Conservation (phyloP, 2,888 invertebrate genomes). For the Frankliniella intonsa region DNA sequence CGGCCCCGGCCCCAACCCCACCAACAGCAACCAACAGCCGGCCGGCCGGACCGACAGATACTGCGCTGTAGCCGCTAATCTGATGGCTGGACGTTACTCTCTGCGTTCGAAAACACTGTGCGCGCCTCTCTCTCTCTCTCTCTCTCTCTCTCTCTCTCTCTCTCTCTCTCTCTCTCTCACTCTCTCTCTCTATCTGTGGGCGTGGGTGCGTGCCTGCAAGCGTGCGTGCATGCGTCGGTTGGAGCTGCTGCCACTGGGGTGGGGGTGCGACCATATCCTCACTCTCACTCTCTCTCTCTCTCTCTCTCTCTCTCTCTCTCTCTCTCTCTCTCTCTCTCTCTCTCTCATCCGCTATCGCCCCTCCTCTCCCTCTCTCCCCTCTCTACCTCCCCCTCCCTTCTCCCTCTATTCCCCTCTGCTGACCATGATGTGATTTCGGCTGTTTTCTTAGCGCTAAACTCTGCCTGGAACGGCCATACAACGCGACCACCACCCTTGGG, state of each 20-base stretch:
- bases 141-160: too few relatives aligned
- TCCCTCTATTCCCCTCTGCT: neutral
- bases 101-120: too few relatives aligned
- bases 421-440: conserved; percentile 24
- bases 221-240: too few relatives aligned
- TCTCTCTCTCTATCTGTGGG: too few relatives aligned
- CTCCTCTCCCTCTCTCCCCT: neutral
- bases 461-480: neutral
- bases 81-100: neutral
- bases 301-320: neutral
- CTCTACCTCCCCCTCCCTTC: neutral
- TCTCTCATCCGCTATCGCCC: neutral
- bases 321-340: neutral
- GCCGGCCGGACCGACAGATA: neutral
- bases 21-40: neutral
- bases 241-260: too few relatives aligned
- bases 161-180: too few relatives aligned
- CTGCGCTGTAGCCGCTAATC: neutral
- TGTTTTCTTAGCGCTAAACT: conserved; percentile 26
- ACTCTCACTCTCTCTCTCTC: neutral
- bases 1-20: neutral
- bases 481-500: neutral
- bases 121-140: too few relatives aligned
- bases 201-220: too few relatives aligned
- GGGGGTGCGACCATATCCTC: neutral